Base-by-base conservation (phyloP, 2,888 invertebrate species). In the Epinotia demarniana region DNA sequence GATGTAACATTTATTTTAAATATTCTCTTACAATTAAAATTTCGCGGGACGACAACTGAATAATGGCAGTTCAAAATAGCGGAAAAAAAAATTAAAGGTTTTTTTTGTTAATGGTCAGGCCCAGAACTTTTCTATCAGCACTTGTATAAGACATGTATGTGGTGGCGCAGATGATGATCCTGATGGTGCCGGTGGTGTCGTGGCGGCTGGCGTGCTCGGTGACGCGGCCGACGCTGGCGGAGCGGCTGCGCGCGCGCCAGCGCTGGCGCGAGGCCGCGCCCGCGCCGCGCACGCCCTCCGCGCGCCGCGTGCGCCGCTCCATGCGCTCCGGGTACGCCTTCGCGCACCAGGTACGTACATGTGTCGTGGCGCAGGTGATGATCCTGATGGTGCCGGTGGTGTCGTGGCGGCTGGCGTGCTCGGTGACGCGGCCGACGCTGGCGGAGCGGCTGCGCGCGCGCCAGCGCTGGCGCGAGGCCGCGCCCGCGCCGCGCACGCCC, bases 271-370 rank as follows among this genome's bases (percentile, higher is more conserved):
- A 94, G 81, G 97, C 97, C 79, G 96, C 97, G 81, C 97, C 97
- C 84, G 96, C 97, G 73, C 94, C 97, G 77, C 96, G 98, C 80
- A 98, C 98, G 78, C 97, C 98, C 46, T 98, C 98, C 67, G 97
- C 98, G 0, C 95, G 98, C 76, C 96, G 98, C 83, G 98, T 98
- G 77, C 95, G 99, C 55, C 96, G 98, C 83, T 99, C 98, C 46
- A 96, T 99, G 79, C 97, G 99, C 75, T 99, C 99, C 13, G 99
- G 99, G 19, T 92, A 99, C 93, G 99, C 99, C 12, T 99, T 99
- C 94, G 98, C 99, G 75, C 99, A 99, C 94, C 98, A 99, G 75
- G 75, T 75, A 55, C 19, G 11, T 1, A 53, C 53, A 18, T 13
- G 39, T 9, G 33, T 18, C 43, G 9, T 9, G 11, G 11, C 8